Evolutionary conservation across 2,888 invertebrate genomes (phyloP).

Genomic region (Phragmatobia fuliginosa): DNA sequence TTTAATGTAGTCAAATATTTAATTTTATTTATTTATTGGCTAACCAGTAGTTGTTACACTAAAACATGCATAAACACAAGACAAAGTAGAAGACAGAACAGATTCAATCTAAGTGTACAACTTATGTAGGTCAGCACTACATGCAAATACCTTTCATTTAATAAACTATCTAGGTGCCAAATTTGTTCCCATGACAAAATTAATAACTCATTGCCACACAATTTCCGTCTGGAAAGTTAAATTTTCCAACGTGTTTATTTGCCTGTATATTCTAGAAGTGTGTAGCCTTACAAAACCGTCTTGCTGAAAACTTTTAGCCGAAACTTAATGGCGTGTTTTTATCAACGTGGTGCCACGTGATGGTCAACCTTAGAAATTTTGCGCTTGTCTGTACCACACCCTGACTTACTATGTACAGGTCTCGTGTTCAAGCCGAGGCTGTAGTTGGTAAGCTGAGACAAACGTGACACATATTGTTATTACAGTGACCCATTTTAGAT

Average conservation of each 20-base stretch:
- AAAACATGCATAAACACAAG: too few relatives aligned
- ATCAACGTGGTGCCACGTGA: constrained; percentile 2
- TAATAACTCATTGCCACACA: background rate
- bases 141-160: too few relatives aligned
- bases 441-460: constrained; percentile 15
- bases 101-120: too few relatives aligned
- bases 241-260: background rate
- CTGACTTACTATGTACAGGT: constrained; percentile 51
- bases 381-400: constrained; percentile 44
- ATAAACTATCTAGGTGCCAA: background rate
- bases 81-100: too few relatives aligned
- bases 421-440: constrained; percentile 62
- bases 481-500: constrained; percentile 23
- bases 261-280: background rate
- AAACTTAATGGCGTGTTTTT: background rate
- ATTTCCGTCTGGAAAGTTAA: background rate
- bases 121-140: too few relatives aligned
- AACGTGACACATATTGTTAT: constrained; percentile 25
- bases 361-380: constrained; percentile 15
- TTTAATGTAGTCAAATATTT: too few relatives aligned
- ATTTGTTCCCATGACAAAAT: background rate
- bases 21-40: too few relatives aligned
- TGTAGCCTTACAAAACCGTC: background rate
- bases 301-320: background rate
- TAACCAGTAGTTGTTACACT: too few relatives aligned